Evolutionary conservation across 2,797 vertebrate species (phyloP).

Genomic region (Thaleichthys pacificus): DNA sequence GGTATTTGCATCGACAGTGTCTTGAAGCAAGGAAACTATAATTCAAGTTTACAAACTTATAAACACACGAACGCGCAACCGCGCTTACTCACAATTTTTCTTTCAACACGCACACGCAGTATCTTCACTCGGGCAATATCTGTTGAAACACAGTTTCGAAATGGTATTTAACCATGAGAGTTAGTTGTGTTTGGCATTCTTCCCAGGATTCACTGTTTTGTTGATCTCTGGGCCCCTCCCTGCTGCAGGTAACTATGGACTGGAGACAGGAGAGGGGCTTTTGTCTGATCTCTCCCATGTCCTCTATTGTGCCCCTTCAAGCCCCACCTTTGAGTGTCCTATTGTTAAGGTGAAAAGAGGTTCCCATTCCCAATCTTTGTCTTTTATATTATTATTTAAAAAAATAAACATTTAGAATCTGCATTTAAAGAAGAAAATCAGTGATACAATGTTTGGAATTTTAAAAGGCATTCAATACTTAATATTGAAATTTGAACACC

Average conservation of each 20-base stretch:
- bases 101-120: neutral
- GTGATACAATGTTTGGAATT: no score
- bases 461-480: no score
- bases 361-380: neutral
- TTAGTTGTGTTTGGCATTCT: slow-evolving; percentile 32
- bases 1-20: neutral
- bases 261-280: slow-evolving; percentile 28
- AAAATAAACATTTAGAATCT: no score
- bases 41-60: neutral
- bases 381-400: no score
- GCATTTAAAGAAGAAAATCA: no score
- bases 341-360: neutral
- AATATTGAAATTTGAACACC: no score
- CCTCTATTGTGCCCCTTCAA: neutral
- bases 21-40: neutral
- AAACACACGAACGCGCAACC: neutral
- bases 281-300: slow-evolving; percentile 24
- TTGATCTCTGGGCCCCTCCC: slow-evolving; percentile 47
- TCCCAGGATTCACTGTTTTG: slow-evolving; percentile 54
- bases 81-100: no score
- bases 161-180: neutral
- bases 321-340: neutral
- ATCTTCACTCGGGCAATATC: neutral
- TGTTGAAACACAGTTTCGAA: neutral
- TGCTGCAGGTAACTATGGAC: slow-evolving; percentile 28